Base-by-base conservation (phyloP, 1,140 invertebrate genomes). In the Protaetia brevitarsis region DNA sequence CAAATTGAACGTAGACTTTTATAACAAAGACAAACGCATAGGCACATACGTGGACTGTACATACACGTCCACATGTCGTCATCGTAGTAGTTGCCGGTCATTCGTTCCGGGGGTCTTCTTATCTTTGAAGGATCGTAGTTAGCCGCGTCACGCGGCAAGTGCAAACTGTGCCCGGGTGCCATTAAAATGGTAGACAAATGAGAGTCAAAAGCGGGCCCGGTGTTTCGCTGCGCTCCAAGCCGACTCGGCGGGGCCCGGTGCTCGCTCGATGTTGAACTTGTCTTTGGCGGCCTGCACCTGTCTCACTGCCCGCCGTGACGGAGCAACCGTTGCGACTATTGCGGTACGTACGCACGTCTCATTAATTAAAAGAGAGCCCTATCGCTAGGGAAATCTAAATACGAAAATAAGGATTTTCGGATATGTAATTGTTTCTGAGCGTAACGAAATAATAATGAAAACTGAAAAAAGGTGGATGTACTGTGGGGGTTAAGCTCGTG, bases 301-400 rank as follows among this genome's bases (percentile, higher is more conserved):
- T 61, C 64, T 27, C 23, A 21, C 16, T 45, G 41, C 13, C 45
- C 58, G 31, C 64, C 64, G 64, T 66, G 64, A 66, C 64, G 64
- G 59, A 45, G 41, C 13, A 66, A 57, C 64, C 64, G 64, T 66
- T 66, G 59, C 59, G 58, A 59, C 56, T 29, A 66, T 60, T 57
- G 41, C 41, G 41, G 41, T 45, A 45, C 41, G 41, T 45, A 45
- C 64, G 57, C 58, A 61, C 57, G 57, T 27, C 57, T 66, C 64
- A 66, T 66, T 66, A 66, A 66, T 66, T 66, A 66, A 51, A 59
- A 30, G 51, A 27, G 41, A 45, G 23, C 41, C 41, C 3, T 66
- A 66, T 66, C 64, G 8, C 29, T 16, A n/a, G 36, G 57, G 34
- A 66, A 66, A 66, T 66, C 64, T 66, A 66, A 66, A 66, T 66